Evolutionary conservation across 2,797 vertebrate genomes (phyloP).

Genomic region (Ptychadena robeensis): DNA sequence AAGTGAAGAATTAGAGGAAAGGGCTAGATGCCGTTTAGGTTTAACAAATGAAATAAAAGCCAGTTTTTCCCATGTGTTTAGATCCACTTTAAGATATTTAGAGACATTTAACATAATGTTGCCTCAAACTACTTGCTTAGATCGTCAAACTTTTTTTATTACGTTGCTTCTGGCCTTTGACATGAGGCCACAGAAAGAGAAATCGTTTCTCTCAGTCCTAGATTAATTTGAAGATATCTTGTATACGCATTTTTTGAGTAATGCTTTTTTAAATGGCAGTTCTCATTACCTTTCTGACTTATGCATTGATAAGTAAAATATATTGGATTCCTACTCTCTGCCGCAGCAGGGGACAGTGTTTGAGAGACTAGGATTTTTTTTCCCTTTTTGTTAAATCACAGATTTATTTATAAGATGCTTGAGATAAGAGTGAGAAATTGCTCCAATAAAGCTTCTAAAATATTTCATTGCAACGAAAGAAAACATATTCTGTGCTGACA

Average conservation of each 20-base stretch:
- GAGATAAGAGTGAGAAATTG: conserved; percentile 49
- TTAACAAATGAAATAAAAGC: too few species aligned
- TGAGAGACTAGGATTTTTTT: conserved; percentile 44
- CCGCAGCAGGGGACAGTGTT: conserved; percentile 19
- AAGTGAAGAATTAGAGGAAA: too few species aligned
- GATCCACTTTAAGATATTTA: conserved; percentile 6
- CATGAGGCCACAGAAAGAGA: conserved; percentile 52
- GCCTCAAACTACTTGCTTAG: conserved; percentile 29
- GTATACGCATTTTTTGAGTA: conserved; percentile 57
- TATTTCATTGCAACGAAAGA: conserved; percentile 10
- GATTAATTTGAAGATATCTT: conserved; percentile 59
- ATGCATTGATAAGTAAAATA: conserved; percentile 61
- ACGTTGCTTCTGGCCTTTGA: conserved; percentile 53
- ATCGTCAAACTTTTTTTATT: conserved; percentile 47
- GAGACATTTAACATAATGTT: conserved; percentile 44
- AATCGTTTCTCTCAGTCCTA: conserved; percentile 48
- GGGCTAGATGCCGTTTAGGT: too few species aligned
- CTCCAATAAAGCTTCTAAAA: conserved; percentile 47
- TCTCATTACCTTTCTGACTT: conserved; percentile 62
- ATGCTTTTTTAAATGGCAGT: conserved; percentile 62
- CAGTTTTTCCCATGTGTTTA: conserved; percentile 12
- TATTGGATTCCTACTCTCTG: conserved; percentile 45
- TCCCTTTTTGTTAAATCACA: conserved; percentile 42
- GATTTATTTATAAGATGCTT: conserved; percentile 48
- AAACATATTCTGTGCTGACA: conserved; percentile 36